Base-by-base conservation (phyloP, 2,113 vertebrate species). In the Brachyhypopomus occidentalis region DNA sequence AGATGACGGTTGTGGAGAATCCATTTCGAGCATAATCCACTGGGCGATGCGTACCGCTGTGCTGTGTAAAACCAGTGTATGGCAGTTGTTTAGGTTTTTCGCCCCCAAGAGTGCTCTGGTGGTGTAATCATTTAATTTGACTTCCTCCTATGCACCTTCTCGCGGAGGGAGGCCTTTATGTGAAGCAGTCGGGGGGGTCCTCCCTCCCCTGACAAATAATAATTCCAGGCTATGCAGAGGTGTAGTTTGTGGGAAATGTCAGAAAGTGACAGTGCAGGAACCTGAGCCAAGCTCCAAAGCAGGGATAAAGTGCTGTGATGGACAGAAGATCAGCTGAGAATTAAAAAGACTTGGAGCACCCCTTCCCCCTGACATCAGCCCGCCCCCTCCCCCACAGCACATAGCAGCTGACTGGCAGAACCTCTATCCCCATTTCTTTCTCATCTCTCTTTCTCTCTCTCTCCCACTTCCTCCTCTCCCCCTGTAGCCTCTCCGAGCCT, bases 281-380 rank as follows among this genome's bases (percentile, higher is more conserved):
- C 90, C 86, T 83, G 88, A 91, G 89, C 89, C 84, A 87, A 82
- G 90, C 88, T 89, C 86, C 66, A 88, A 91, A 93, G 90, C 77
- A 88, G 87, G 91, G 89, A 92, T 91, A 88, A 91, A 89, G 85
- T 83, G 77, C 38, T 79, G 81, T 93, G 92, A 93, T 91, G 88
- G 91, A 93, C 92, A 93, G 89, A 91, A 91, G 90, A 91, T 92
- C 91, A 90, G 89, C 88, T 89, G 86, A 86, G 90, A 93, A 93
- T 92, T 91, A 92, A 91, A 92, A 89, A 89, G 89, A 89, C 89
- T 74, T 78, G 67, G 87, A 90, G 86, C 81, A 86, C 83, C 38
- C 62, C 63, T 52, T 74, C 62, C 30, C 30, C 3, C 3, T 30
- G 30, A 30, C 30, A 30, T 30, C 30, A 30, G 30, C 69, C 69